A percentile compares a stretch with the other conserved stretches of the same genome.
Conservation (phyloP, 1,140 invertebrate species). For the Drosophila sp. region DNA sequence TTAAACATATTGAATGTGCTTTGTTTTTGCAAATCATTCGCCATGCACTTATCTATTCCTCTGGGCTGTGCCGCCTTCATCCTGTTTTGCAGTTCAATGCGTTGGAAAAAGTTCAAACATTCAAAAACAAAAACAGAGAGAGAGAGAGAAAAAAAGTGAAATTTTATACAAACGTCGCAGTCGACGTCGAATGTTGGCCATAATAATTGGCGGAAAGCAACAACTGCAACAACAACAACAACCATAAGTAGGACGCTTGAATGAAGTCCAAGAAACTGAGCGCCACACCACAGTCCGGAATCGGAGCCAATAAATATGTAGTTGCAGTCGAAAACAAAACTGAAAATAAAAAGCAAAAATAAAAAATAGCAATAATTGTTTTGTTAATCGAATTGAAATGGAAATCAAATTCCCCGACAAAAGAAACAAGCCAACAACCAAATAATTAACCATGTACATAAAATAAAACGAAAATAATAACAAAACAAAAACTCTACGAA, state of each 20-base stretch:
- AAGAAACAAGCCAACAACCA: conserved; percentile 28
- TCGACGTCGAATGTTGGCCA: conserved; percentile 43
- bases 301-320: conserved; percentile 19
- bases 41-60: conserved; percentile 23
- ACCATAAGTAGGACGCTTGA: conserved; percentile 58
- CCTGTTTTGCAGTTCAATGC: conserved; percentile 11
- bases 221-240: conserved; percentile 28
- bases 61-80: conserved; percentile 15
- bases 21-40: conserved; percentile 18
- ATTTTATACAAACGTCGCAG: conserved; percentile 43
- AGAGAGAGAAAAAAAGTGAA: conserved; percentile 48
- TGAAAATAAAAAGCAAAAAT: conserved; percentile 34
- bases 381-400: conserved; percentile 63
- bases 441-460: conserved; percentile 53
- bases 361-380: conserved; percentile 19
- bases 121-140: conserved; percentile 13
- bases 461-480: conserved; percentile 42
- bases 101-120: conserved; percentile 10
- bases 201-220: conserved; percentile 67
- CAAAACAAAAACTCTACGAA: conserved; percentile 15
- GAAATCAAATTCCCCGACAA: conserved; percentile 62
- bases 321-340: conserved; percentile 11
- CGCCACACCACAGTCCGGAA: conserved; percentile 31
- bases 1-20: background rate
- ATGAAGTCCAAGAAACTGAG: conserved; percentile 38